Evolutionary conservation across 2,888 invertebrate genomes (phyloP).

Genomic region (Entomobrya proxima): DNA sequence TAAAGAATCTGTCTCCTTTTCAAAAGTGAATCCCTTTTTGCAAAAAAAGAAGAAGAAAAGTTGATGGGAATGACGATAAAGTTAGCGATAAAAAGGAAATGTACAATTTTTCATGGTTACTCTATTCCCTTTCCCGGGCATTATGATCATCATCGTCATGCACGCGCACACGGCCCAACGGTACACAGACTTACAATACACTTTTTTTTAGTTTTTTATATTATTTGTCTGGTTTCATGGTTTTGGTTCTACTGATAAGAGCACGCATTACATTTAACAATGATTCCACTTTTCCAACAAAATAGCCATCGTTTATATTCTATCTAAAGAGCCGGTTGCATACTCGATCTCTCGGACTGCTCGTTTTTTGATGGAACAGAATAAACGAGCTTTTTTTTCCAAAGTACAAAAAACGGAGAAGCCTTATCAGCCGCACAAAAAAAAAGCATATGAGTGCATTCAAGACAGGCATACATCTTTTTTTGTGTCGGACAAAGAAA

Average conservation of each 20-base stretch:
- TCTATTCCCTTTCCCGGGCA: conserved; percentile 26
- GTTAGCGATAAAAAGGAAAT: conserved; percentile 64
- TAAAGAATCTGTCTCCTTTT: conserved; percentile 10
- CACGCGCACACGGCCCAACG: conserved; percentile 61
- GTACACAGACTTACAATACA: no score
- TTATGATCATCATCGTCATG: background rate
- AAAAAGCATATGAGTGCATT: conserved; percentile 60
- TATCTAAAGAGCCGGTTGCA: background rate
- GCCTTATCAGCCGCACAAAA: conserved; percentile 32
- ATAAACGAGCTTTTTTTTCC: background rate
- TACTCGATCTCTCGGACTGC: no score
- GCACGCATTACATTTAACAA: conserved; percentile 35
- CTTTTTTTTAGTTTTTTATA: no score
- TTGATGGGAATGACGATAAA: conserved; percentile 44
- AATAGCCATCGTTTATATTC: background rate
- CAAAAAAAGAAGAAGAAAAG: conserved; percentile 36
- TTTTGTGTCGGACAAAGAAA: conserved; percentile 35
- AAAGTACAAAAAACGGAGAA: background rate
- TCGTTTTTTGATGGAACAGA: no score
- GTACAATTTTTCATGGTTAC: conserved; percentile 67
- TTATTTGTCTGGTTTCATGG: conserved; percentile 45
- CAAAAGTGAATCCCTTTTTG: conserved; percentile 15
- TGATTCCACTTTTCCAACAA: background rate
- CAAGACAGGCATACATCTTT: conserved; percentile 36
- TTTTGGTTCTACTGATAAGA: conserved; percentile 50